A percentile compares a stretch with the other conserved stretches of the same genome.
Evolutionary conservation across 2,888 invertebrate species (phyloP).

Genomic region (Tinea pellionella): DNA sequence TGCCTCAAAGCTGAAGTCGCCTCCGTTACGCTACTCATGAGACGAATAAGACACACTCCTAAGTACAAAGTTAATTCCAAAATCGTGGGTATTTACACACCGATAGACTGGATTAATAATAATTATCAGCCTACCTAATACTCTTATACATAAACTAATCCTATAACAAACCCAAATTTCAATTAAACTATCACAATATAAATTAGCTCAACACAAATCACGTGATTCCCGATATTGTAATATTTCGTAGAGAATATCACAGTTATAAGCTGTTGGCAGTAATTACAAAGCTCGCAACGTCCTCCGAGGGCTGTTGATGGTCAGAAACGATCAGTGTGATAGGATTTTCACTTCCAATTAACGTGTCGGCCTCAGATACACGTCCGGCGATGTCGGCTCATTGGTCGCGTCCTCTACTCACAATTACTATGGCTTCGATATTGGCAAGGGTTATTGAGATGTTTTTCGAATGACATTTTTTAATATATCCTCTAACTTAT

Average conservation of each 20-base stretch:
- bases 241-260: not conserved
- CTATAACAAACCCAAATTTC: not conserved
- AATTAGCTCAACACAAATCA: not conserved
- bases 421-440: not conserved
- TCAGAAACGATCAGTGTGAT: conserved; percentile 21
- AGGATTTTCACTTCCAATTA: conserved; percentile 34
- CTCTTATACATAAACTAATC: not conserved
- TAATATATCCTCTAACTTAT: too few species aligned
- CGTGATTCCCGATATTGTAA: not conserved
- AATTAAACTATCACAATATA: not conserved
- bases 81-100: too few species aligned
- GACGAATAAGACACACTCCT: too few species aligned
- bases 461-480: not conserved
- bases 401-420: not conserved
- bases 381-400: not conserved
- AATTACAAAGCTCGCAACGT: conserved; percentile 14
- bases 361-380: conserved; percentile 15
- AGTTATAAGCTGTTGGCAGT: conserved; percentile 13
- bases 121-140: too few species aligned
- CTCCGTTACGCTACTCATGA: too few species aligned
- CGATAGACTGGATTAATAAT: too few species aligned
- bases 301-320: conserved; percentile 11
- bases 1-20: too few species aligned
- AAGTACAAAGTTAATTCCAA: too few species aligned
- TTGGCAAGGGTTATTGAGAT: conserved; percentile 3